phyloP scores from a whole-genome alignment of 1,140 invertebrate genomes.

The Zaprionus tsacasi region DNA sequence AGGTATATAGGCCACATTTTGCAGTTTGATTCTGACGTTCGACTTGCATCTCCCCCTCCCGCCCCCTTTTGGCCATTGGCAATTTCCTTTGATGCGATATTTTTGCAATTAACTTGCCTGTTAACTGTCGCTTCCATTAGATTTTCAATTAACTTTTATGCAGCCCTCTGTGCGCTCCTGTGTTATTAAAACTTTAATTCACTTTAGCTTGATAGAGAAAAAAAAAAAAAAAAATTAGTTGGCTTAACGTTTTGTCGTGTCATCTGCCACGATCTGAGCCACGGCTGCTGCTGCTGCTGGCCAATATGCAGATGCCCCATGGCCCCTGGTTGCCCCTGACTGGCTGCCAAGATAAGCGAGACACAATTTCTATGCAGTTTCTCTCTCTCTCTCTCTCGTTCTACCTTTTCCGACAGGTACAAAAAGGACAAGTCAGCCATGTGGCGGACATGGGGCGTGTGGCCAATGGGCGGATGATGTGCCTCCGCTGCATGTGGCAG shows the following conservation, averaged over 20 bases:
- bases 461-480: neutral
- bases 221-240: conserved; percentile 54
- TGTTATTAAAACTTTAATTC: conserved; percentile 81
- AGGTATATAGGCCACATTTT: conserved; percentile 8
- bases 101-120: conserved; percentile 43
- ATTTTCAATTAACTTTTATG: conserved; percentile 76
- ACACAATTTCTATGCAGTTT: conserved; percentile 50
- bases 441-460: conserved; percentile 17
- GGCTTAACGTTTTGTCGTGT: conserved; percentile 51
- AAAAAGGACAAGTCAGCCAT: conserved; percentile 47
- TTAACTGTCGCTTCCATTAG: conserved; percentile 36
- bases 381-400: no score
- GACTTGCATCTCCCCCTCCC: neutral
- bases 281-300: conserved; percentile 1
- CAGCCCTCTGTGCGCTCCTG: conserved; percentile 11
- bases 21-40: conserved; percentile 14
- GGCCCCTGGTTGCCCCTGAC: neutral
- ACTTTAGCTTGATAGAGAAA: conserved; percentile 55
- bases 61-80: neutral
- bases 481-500: conserved; percentile 50
- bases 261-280: conserved; percentile 52
- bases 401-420: conserved; percentile 28
- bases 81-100: conserved; percentile 32
- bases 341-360: conserved; percentile 41
- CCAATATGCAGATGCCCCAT: conserved; percentile 18